These are phyloP conservation scores for Halcyon smyrnensis DNA, from an alignment of 2,797 vertebrate genomes.

Conservation along the genomic window DNA sequence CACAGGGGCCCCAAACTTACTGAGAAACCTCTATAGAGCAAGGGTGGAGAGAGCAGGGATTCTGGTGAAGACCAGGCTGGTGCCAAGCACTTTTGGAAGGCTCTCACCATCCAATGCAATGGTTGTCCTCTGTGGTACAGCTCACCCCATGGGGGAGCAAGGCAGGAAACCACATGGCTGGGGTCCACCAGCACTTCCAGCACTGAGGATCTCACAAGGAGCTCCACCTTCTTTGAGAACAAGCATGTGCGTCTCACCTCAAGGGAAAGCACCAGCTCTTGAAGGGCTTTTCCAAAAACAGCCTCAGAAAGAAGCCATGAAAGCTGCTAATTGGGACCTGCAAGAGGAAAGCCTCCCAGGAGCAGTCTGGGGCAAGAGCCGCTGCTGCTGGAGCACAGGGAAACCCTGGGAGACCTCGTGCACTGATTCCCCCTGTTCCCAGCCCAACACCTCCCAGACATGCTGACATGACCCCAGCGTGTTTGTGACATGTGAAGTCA, in stretches of 20 bases:
- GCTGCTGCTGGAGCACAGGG: not conserved
- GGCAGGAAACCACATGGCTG: not conserved
- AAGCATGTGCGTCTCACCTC: not conserved
- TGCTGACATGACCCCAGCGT: accelerated
- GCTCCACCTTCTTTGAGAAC: not conserved
- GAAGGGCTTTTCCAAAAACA: not conserved
- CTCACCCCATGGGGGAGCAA: not conserved
- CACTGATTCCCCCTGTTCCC: not conserved
- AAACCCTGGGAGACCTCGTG: not conserved
- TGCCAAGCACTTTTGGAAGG: not conserved
- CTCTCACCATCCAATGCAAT: accelerated
- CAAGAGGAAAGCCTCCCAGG: not conserved
- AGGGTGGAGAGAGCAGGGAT: not conserved
- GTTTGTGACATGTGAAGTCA: not conserved
- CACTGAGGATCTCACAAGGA: not conserved
- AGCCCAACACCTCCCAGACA: not conserved
- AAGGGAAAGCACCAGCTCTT: not conserved
- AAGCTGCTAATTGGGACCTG: not conserved
- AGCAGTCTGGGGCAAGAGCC: not conserved
- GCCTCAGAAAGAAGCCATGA: not conserved
- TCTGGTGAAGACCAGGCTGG: not conserved
- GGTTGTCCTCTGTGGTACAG: not conserved
- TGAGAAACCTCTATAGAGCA: not conserved
- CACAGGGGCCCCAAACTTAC: no score
- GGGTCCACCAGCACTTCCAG: not conserved